phyloP scores from a whole-genome alignment of 2,888 invertebrate species.

The Megamerina dolium region DNA sequence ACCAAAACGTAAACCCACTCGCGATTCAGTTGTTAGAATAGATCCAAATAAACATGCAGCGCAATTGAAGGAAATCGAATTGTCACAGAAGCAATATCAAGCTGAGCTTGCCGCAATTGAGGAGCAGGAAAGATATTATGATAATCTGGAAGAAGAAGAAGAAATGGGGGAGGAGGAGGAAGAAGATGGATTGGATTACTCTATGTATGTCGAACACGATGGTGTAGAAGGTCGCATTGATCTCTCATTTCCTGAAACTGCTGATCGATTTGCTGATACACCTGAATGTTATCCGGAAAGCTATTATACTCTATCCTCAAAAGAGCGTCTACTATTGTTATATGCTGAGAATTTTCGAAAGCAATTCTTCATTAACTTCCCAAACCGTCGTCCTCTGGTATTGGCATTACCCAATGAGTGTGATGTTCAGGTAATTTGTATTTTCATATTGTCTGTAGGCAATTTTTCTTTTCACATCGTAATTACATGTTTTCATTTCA shows the following conservation, averaged over 20 bases:
- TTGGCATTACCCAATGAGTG: slow-evolving; percentile 72
- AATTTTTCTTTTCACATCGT: background rate
- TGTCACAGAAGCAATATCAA: background rate
- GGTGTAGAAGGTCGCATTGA: slow-evolving; percentile 37
- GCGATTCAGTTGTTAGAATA: no score
- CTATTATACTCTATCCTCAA: slow-evolving; percentile 61
- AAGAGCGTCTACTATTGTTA: slow-evolving; percentile 65
- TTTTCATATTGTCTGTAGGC: background rate
- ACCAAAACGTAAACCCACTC: no score
- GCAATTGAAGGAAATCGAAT: slow-evolving; percentile 30
- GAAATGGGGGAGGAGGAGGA: slow-evolving; percentile 20
- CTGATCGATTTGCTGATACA: slow-evolving; percentile 44
- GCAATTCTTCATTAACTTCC: slow-evolving; percentile 59
- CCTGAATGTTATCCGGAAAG: slow-evolving; percentile 59
- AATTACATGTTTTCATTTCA: slow-evolving; percentile 45
- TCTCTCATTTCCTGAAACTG: slow-evolving; percentile 42
- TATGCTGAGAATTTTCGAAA: slow-evolving; percentile 74
- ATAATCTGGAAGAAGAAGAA: slow-evolving; percentile 17
- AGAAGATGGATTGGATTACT: slow-evolving; percentile 19
- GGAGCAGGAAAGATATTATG: slow-evolving; percentile 6
- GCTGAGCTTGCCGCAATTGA: slow-evolving; percentile 3
- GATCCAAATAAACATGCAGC: slow-evolving; percentile 24
- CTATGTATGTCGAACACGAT: slow-evolving; percentile 30
- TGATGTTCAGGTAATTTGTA: slow-evolving; percentile 61
- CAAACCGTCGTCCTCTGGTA: slow-evolving; percentile 60